phyloP scores from a whole-genome alignment of 2,888 invertebrate species.

The Polydrusus tereticollis region DNA sequence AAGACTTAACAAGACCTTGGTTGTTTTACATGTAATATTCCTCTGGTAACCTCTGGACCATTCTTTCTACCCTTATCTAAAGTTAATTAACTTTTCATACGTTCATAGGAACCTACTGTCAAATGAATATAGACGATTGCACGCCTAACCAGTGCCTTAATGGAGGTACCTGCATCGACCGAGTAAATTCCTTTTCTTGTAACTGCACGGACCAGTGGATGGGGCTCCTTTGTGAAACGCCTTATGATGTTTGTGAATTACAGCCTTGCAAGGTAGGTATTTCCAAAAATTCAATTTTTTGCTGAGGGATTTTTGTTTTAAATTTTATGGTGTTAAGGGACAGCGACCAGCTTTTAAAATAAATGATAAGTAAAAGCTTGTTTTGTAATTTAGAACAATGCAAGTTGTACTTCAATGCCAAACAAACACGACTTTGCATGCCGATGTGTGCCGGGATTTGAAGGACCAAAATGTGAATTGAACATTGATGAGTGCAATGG shows the following conservation, averaged over 20 bases:
- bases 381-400: slow-evolving; percentile 69
- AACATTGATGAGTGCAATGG: slow-evolving; percentile 77
- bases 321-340: too few species aligned
- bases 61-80: not conserved
- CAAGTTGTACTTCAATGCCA: slow-evolving; percentile 70
- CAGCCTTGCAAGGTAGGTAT: slow-evolving; percentile 69
- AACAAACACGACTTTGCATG: slow-evolving; percentile 72
- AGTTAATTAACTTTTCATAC: not conserved
- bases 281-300: too few species aligned
- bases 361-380: not conserved
- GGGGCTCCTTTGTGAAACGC: slow-evolving; percentile 71
- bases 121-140: slow-evolving; percentile 69
- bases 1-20: too few species aligned
- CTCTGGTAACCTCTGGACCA: too few species aligned
- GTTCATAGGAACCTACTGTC: slow-evolving; percentile 70
- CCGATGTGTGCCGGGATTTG: slow-evolving; percentile 76
- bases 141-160: slow-evolving; percentile 69
- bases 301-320: too few species aligned
- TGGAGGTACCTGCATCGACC: slow-evolving; percentile 70
- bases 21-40: too few species aligned
- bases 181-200: slow-evolving; percentile 70
- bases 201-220: slow-evolving; percentile 72
- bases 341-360: too few species aligned
- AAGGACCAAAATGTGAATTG: slow-evolving; percentile 74
- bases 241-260: slow-evolving; percentile 71